Evolutionary conservation across 2,113 vertebrate genomes (phyloP), one percentile per base, ranked within the genome.

Genomic region (Colaptes auratus): DNA sequence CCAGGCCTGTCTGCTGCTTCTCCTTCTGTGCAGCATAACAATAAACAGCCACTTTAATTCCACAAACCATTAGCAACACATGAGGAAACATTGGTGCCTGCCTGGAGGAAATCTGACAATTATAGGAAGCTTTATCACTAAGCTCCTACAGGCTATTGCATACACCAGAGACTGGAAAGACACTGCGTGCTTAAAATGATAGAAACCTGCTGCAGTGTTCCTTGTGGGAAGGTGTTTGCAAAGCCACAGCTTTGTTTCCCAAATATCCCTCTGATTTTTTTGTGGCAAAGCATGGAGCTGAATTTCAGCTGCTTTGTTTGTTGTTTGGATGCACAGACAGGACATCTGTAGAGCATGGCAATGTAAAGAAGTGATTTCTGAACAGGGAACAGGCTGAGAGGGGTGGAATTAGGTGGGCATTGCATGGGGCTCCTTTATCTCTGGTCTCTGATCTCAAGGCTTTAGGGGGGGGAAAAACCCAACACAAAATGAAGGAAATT

Each of bases 91-190:
- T 6, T 88, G 94, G 93, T 94, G 91, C 92, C 94, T 96, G 95
- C 90, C 95, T 95, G 93, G 76, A 97, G 95, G 93, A 95, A 94
- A 94, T 86, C 60, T 94, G 86, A 88, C 96, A 95, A 91, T 97
- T 95, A 93, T 75, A 84, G 93, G 95, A 94, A 93, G 95, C 96
- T 96, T 94, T 96, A 95, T 95, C 93, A 91, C 93, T 94, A 75
- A 95, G 93, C 88, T 92, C 88, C 82, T 95, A 92, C 90, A 69
- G 94, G 82, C 93, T 84, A 20, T 72, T 94, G 86, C 82, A 6
- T 86, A 82, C 90, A 86, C 79, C 53, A 82, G 95, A 86, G 89
- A 95, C 76, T 86, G 31, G 88, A 88, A 88, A 95, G 91, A 91
- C 80, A 72, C 76, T 78, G 76, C 2, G 16, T 78, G 86, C 88